Evolutionary conservation across 2,888 invertebrate species (phyloP), one percentile per base, ranked within the genome.

Genomic region (Drosophila mulleri): DNA sequence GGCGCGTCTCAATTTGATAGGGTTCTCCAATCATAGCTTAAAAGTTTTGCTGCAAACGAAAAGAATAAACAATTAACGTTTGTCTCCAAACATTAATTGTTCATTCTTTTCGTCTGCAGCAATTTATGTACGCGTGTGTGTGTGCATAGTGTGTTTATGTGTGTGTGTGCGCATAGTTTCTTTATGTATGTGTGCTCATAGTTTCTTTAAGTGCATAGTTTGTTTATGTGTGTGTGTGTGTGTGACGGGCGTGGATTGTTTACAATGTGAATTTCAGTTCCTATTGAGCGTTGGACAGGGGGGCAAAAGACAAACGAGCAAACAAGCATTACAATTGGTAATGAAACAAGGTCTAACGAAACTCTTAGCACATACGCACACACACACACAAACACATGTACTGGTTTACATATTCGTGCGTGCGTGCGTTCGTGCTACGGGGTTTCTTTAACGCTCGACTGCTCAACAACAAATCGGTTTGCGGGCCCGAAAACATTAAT

Each of bases 1-100:
- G 95, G 92, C 95, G 93, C 91, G 95, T 94, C 93, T 94, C 94
- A 82, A 93, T 93, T 65, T 88, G 88, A 73, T 90, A 90, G 16
- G 56, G 59, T 53, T 86, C 80, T 37, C 90, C 91, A 73, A 88
- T 91, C 92, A 91, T 91, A 39, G 65, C 69, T 69, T 60, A 59
- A 47, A 53, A 64, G 45, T 37, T 52, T 58, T 53, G 42, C 82
- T 84, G 75, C 39, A 71, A 76, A 50, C 45, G 64, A 50, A 44
- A 50, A 39, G 47, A 53, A 48, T 59, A 56, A 52, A 59, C 53
- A 61, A 82, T 73, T 68, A 62, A 58, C 50, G 52, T 32, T 68
- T 63, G 54, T 6, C 29, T 29, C 29, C 29, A 29, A 29, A 29
- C 7, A 29, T 29, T 29, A 29, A 29, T 29, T 29, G 29, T 8